Evolutionary conservation across 2,888 invertebrate species (phyloP).

Genomic region (Hoplodrina blanda): DNA sequence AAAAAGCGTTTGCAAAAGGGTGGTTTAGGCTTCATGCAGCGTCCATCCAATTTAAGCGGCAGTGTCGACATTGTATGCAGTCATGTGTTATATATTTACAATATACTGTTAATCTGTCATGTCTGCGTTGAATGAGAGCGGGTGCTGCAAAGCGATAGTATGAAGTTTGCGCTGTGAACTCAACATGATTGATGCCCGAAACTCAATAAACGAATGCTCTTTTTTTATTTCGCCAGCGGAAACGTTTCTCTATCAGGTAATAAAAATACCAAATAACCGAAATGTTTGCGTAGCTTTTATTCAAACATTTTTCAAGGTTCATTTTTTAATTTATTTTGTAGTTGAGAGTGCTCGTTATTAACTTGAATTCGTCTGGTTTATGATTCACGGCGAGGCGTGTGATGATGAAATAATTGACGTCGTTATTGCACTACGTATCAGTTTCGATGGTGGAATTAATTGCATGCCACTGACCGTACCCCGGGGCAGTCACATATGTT

Average conservation of each 20-base stretch:
- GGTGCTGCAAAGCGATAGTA: not conserved
- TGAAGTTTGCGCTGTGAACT: not conserved
- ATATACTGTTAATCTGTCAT: not conserved
- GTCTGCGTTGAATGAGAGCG: not conserved
- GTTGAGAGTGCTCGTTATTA: not conserved
- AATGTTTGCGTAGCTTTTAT: not conserved
- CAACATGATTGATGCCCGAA: slow-evolving; percentile 4
- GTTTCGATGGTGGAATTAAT: slow-evolving; percentile 3
- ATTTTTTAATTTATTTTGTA: not conserved
- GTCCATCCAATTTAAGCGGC: slow-evolving; percentile 13
- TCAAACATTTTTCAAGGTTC: not conserved
- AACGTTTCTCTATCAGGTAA: not conserved
- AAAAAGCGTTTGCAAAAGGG: slow-evolving; percentile 18
- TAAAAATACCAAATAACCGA: not conserved
- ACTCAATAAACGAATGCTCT: not conserved
- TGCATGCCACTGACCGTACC: not conserved
- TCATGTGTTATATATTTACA: slow-evolving; percentile 21
- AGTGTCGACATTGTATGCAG: slow-evolving; percentile 14
- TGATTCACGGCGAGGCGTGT: no score
- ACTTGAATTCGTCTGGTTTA: not conserved
- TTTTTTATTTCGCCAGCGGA: not conserved
- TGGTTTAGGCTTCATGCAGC: slow-evolving; percentile 9
- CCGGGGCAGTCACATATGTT: not conserved
- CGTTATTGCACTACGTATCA: not conserved
- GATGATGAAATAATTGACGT: not conserved